Base-by-base conservation (phyloP, 2,797 vertebrate species). In the Acanthornis magna region DNA sequence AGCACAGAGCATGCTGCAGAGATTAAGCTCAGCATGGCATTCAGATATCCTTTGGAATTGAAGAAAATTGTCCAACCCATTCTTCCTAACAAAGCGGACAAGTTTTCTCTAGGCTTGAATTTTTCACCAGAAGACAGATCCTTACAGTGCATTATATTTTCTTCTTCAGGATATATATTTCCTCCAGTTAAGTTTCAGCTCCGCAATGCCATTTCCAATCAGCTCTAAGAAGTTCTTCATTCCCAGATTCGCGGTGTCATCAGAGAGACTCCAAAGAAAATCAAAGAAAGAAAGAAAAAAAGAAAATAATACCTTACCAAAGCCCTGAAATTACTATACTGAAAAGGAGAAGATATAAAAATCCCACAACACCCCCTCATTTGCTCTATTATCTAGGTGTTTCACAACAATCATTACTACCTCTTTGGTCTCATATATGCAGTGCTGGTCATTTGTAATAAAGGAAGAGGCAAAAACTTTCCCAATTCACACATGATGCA, bases 1-100 rank as follows among this genome's bases (percentile, higher is more conserved):
- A 98, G 97, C 98, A 98, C 97, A 97, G 97, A 98, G 98, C 98
- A 98, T 98, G 98, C 98, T 98, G 98, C 95, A 97, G 96, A 97
- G 96, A 97, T 93, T 96, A 95, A 94, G 95, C 91, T 95, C 95
- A 96, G 96, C 97, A 97, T 97, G 95, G 94, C 94, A 95, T 93
- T 96, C 96, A 95, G 92, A 95, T 93, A 94, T 96, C 94, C 95
- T 94, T 77, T 97, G 70, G 91, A 97, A 92, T 5, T 94, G 91
- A 94, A 96, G 85, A 96, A 95, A 87, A 95, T 95, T 97, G 97
- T 97, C 97, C 93, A 97, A 97, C 96, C 96, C 98, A 98, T 98
- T 97, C 97, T 97, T 97, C 91, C 88, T 84, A 95, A 96, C 96
- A 95, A 95, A 96, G 95, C 48, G 3, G 97, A 93, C 94, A 97